These are phyloP conservation scores for Sericinus montela DNA, from an alignment of 2,888 invertebrate species.

Conservation along the genomic window DNA sequence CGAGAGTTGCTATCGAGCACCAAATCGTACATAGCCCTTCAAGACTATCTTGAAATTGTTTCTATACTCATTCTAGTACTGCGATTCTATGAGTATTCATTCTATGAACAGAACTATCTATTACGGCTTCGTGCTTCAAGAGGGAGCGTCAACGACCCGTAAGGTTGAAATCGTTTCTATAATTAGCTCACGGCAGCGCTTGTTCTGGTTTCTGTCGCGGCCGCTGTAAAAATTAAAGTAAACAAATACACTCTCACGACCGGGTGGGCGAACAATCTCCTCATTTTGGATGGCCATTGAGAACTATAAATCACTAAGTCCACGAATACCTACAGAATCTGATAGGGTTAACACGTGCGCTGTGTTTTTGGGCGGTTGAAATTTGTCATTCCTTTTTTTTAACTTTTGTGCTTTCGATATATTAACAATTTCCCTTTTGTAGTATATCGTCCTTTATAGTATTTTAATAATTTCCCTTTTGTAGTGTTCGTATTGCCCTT, in stretches of 20 bases:
- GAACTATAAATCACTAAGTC: slow-evolving; percentile 17
- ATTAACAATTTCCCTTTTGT: no score
- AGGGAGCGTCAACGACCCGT: slow-evolving; percentile 62
- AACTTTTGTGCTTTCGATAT: no score
- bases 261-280: slow-evolving; percentile 61
- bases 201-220: slow-evolving; percentile 76
- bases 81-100: no score
- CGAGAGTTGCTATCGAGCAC: no score
- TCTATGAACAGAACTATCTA: neutral
- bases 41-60: no score
- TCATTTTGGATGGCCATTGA: slow-evolving; percentile 33
- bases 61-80: no score
- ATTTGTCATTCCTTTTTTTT: slow-evolving; percentile 48
- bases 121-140: neutral
- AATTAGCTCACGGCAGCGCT: slow-evolving; percentile 55
- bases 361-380: slow-evolving; percentile 33
- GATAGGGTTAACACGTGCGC: slow-evolving; percentile 26
- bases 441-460: no score
- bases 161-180: slow-evolving; percentile 63
- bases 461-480: no score
- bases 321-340: slow-evolving; percentile 28
- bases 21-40: no score
- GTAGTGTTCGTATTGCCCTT: no score
- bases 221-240: slow-evolving; percentile 75
- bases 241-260: slow-evolving; percentile 71